Conservation (phyloP, 2,797 vertebrate species). For the Avahi laniger region DNA sequence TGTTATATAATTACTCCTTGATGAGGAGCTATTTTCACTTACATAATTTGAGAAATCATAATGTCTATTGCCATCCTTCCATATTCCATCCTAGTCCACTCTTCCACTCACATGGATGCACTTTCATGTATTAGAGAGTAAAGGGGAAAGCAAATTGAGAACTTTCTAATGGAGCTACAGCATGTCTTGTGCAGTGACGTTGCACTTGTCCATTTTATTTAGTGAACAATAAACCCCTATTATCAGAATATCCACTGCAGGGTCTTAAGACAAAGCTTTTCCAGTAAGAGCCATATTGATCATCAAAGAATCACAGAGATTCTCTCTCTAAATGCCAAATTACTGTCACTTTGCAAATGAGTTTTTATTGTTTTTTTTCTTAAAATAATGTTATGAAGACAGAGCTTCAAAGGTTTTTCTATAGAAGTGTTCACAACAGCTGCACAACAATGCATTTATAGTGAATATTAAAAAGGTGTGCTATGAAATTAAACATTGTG, state of each 20-base stretch:
- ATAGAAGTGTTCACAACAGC: constrained; percentile 45
- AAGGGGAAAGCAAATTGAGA: constrained; percentile 76
- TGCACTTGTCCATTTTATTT: constrained; percentile 81
- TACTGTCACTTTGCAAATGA: constrained; percentile 79
- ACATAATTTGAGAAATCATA: constrained; percentile 77
- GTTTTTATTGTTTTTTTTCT: constrained; percentile 64
- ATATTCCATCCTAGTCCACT: constrained; percentile 33
- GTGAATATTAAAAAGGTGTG: constrained; percentile 8
- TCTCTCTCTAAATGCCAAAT: constrained; percentile 72
- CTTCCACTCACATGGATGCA: constrained; percentile 71
- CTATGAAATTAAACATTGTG: constrained; percentile 41
- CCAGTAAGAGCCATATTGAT: constrained; percentile 79
- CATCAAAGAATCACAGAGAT: constrained; percentile 68
- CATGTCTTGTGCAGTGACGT: constrained; percentile 76
- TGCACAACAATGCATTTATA: constrained; percentile 14
- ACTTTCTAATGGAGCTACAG: constrained; percentile 81
- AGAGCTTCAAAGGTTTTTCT: constrained; percentile 54
- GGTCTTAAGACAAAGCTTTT: constrained; percentile 87
- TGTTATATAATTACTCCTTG: constrained; percentile 80
- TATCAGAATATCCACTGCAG: constrained; percentile 78
- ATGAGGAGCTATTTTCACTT: constrained; percentile 79
- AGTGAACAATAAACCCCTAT: constrained; percentile 83
- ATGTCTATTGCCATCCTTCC: constrained; percentile 69
- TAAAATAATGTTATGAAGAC: constrained; percentile 11
- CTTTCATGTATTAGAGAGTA: constrained; percentile 72